These are phyloP conservation scores for Poecilia latipinna DNA, from an alignment of 2,113 vertebrate genomes.

Conservation along the genomic window DNA sequence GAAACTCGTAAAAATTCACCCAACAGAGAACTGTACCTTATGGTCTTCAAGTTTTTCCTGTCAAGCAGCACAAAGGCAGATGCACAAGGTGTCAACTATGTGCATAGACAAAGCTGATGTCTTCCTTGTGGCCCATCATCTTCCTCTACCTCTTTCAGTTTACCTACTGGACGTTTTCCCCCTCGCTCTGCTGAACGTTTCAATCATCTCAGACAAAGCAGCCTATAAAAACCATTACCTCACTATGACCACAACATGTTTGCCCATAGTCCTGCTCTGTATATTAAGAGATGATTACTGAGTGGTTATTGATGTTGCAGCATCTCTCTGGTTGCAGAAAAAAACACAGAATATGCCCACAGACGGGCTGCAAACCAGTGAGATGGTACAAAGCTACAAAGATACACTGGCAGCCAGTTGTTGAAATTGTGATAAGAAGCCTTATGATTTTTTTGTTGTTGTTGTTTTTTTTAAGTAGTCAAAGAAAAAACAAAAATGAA, in stretches of 20 bases:
- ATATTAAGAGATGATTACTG: conserved; percentile 53
- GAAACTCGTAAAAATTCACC: conserved; percentile 29
- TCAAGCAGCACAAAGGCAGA: conserved; percentile 10
- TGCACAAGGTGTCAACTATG: conserved; percentile 21
- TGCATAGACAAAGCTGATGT: conserved; percentile 52
- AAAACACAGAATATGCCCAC: conserved; percentile 10
- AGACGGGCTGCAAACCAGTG: not conserved
- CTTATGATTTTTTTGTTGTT: not conserved
- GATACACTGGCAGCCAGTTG: not conserved
- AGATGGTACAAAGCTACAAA: not conserved
- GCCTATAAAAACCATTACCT: conserved; percentile 45
- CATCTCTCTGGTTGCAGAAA: conserved; percentile 40
- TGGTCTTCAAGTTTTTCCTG: conserved; percentile 18
- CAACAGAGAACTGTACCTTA: conserved; percentile 24
- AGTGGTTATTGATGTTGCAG: conserved; percentile 64
- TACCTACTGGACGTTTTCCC: conserved; percentile 27
- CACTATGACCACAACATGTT: conserved; percentile 30
- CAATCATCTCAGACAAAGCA: conserved; percentile 40
- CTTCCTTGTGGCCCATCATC: conserved; percentile 24
- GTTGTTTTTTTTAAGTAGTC: not conserved
- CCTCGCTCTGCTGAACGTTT: conserved; percentile 36
- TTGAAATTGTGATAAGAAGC: not conserved
- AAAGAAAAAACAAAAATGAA: not conserved
- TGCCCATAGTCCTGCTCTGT: conserved; percentile 28
- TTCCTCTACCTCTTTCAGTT: conserved; percentile 19